Conservation (phyloP, 2,113 vertebrate genomes). For the Anoplopoma fimbria region DNA sequence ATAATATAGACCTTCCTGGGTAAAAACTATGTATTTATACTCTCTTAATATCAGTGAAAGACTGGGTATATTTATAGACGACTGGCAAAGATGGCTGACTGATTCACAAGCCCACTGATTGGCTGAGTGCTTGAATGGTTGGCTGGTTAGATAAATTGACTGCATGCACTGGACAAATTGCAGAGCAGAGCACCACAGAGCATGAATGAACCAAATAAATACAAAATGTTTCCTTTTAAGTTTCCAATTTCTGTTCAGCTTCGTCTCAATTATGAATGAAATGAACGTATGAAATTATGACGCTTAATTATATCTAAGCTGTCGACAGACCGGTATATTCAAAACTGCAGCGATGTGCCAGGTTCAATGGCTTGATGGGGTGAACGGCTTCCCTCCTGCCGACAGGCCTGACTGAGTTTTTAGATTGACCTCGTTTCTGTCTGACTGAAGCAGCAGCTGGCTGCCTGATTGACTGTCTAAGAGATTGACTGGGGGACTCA, state of each 20-base stretch:
- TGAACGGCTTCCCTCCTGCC: conserved; percentile 5
- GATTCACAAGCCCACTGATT: conserved; percentile 22
- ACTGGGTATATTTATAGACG: neutral
- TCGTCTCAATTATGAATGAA: conserved; percentile 2
- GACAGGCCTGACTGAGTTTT: conserved; percentile 34
- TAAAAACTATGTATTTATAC: neutral
- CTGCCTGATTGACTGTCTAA: conserved; percentile 45
- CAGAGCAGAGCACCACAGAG: neutral
- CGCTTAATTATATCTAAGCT: neutral
- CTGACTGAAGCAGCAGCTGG: conserved; percentile 43
- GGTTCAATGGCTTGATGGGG: conserved; percentile 3
- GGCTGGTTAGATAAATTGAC: conserved; percentile 44
- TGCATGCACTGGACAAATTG: conserved; percentile 20
- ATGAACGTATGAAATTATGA: neutral
- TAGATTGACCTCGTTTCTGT: conserved; percentile 39
- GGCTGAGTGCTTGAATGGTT: conserved; percentile 38
- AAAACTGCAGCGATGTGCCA: conserved; percentile 1
- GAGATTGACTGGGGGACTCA: conserved; percentile 29
- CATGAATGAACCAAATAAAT: conserved; percentile 18
- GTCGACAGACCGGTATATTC: neutral
- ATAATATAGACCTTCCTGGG: neutral
- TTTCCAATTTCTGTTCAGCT: conserved; percentile 20
- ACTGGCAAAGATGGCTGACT: conserved; percentile 1
- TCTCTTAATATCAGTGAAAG: neutral
- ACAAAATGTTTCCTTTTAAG: neutral